These are phyloP conservation scores for Tinamus major DNA, from an alignment of 2,797 vertebrate species.

Conservation along the genomic window DNA sequence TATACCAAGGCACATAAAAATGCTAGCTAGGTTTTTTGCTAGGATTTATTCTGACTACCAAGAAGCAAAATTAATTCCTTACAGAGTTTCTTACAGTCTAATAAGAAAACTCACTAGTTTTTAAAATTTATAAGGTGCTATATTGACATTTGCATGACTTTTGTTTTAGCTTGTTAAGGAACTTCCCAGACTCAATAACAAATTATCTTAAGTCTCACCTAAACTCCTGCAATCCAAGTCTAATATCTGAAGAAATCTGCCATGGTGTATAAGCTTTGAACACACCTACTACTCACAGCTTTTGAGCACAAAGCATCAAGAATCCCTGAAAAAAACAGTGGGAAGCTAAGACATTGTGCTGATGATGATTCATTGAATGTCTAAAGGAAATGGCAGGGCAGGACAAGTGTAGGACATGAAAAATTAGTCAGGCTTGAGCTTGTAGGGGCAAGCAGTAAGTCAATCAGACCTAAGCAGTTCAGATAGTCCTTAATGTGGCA, in stretches of 20 bases:
- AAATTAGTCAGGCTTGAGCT: not conserved
- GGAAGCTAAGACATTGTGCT: not conserved
- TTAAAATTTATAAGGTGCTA: not conserved
- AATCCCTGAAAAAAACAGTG: not conserved
- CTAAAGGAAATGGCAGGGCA: not conserved
- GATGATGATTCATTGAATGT: slow-evolving; percentile 22
- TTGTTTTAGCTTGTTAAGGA: not conserved
- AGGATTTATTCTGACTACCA: not conserved
- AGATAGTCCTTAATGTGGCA: not conserved
- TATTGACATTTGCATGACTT: not conserved
- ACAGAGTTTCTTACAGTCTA: not conserved
- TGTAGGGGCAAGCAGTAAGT: not conserved
- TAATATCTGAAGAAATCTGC: not conserved
- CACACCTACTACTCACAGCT: not conserved
- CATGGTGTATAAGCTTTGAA: not conserved
- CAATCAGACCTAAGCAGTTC: not conserved
- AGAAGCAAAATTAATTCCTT: not conserved
- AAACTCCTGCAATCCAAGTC: not conserved
- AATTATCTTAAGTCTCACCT: not conserved
- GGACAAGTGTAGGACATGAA: not conserved
- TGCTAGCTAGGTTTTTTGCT: not conserved
- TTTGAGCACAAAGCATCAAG: not conserved
- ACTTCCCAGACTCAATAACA: not conserved
- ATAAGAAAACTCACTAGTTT: not conserved
- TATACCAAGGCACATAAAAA: not conserved